Evolutionary conservation across 2,797 vertebrate genomes (phyloP).

Genomic region (Syngnathus rostellatus): DNA sequence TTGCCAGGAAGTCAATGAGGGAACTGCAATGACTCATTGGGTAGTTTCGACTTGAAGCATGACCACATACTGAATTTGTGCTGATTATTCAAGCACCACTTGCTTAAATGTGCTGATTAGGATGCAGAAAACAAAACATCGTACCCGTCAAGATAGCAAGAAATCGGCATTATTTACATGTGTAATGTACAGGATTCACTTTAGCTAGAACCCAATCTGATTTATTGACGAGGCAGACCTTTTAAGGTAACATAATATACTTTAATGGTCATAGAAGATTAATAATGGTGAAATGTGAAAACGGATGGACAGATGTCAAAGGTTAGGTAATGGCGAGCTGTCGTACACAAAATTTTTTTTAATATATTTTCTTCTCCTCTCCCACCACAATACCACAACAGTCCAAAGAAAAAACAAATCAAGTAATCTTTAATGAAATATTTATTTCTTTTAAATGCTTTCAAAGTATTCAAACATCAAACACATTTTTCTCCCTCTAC

Average conservation of each 20-base stretch:
- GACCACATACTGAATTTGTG: background rate
- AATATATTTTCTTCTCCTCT: too few species aligned
- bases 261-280: background rate
- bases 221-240: background rate
- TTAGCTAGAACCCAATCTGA: background rate
- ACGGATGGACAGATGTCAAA: too few species aligned
- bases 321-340: too few species aligned
- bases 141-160: background rate
- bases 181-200: background rate
- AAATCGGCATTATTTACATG: background rate
- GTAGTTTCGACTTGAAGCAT: background rate
- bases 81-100: background rate
- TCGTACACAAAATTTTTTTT: too few species aligned
- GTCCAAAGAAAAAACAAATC: too few species aligned
- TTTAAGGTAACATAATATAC: background rate
- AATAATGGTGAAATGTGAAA: background rate
- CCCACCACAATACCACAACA: too few species aligned
- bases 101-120: background rate
- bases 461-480: too few species aligned
- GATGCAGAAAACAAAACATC: background rate
- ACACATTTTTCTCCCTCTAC: too few species aligned
- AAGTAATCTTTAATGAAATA: too few species aligned
- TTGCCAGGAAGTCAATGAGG: slow-evolving; percentile 4
- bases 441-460: too few species aligned
- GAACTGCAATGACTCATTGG: slow-evolving; percentile 4